Base-by-base conservation (phyloP, 1,140 invertebrate genomes). In the Brachionus angularis region DNA sequence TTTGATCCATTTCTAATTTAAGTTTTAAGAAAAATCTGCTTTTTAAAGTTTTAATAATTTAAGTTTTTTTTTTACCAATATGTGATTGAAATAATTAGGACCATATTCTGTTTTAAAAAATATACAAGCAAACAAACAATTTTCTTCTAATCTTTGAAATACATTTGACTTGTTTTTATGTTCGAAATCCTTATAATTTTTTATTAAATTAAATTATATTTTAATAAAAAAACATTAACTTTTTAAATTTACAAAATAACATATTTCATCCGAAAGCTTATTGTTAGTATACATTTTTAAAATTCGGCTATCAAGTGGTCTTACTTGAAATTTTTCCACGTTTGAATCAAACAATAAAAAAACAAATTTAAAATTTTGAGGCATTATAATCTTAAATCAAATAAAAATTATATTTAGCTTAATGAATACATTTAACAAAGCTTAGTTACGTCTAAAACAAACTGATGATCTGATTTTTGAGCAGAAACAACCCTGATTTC, bases 361-460 rank as follows among this genome's bases (percentile, higher is more conserved):
- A 16, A 64, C 61, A 46, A 64, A 64, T 64, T 64, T 64, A 47
- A 64, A 64, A 64, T 47, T 46, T 64, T 64, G 61, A 5, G 61
- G 61, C 61, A 64, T 46, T 14, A 64, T 47, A 29, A 64, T 42
- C 61, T 64, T 16, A 29, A 42, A 0, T 21, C 23, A n/a, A 2
- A 5, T 12, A 8, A 62, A 10, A 25, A 12, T 36, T 5, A 64
- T 42, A 64, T 16, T 29, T 14, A 47, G 31, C 27, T 12, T 8
- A 42, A 39, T 23, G 23, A 27, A n/a, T n/a, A n/a, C n/a, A n/a
- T n/a, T n/a, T n/a, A n/a, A n/a, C n/a, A 46, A 46, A 16, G 21
- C 44, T 61, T 3, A 64, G 18, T 27, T 47, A 64, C 61, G 18
- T 64, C 61, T n/a, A 64, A 42, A 44, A 64, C 61, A 42, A 64